Base-by-base conservation (phyloP, 37 sponge, comb jelly and placozoan species). In the Cliona cf. orientalis region DNA sequence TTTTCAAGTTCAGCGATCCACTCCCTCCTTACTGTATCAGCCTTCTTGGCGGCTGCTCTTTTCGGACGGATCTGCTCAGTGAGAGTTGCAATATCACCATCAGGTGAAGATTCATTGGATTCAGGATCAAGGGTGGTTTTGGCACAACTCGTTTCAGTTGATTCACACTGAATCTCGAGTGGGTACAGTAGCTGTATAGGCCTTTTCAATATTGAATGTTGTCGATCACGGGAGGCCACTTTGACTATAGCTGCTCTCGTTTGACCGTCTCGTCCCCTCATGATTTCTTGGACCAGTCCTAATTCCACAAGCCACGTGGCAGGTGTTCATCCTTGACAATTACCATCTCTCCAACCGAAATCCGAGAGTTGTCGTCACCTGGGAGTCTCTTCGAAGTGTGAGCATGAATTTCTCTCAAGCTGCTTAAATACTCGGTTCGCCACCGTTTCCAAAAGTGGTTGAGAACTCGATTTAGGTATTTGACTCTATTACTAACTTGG, bases 151-250 rank as follows among this genome's bases (percentile, higher is more conserved):
- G 40, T 53, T n/a, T 1, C 7, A 36, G 32, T 49, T 17, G 68
- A 46, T 36, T 33, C 55, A 44, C 26, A 68, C 28, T 35, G 69
- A 25, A 80, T 55, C 37, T 80, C 81, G 25, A 55, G 70, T 58
- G 81, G 81, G 71, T 80, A 80, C 6, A 80, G 70, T 42, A 69
- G 57, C 40, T 80, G 81, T 21, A 80, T 25, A 26, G 81, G 81
- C 41, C 81, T 46, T 40, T 69, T 55, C 71, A 80, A 80, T 0
- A 44, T 80, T 36, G 58, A 41, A 39, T 33, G 29, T 31, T 70
- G 70, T 42, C 29, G 45, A 44, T 45, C 80, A 46, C 68, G 31
- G 49, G 80, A 65, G 66, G 78, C 78, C 35, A 76, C 34, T 38
- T 42, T 65, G 46, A 65, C 46, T 21, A 65, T 29, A 26, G 46